These are phyloP conservation scores for Aphaenogaster rudis DNA, from an alignment of 1,140 invertebrate species.

Conservation along the genomic window DNA sequence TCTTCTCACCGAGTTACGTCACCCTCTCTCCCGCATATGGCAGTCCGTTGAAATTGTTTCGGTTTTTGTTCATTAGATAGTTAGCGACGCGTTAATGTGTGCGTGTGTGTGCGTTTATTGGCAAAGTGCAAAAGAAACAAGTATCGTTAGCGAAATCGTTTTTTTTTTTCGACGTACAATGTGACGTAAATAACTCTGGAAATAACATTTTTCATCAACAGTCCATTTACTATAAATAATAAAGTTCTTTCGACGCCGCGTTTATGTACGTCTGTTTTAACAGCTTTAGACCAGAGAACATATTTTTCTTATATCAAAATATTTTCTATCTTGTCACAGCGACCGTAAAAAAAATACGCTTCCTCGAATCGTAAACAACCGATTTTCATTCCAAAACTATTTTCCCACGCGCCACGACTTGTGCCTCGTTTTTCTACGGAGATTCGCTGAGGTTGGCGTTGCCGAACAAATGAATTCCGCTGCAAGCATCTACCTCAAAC, in stretches of 20 bases:
- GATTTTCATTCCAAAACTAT: conserved; percentile 53
- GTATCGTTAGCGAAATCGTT: neutral
- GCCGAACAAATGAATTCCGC: conserved; percentile 58
- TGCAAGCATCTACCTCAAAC: conserved; percentile 39
- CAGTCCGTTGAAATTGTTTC: conserved; percentile 8
- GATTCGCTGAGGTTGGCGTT: conserved; percentile 45
- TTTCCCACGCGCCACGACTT: conserved; percentile 36
- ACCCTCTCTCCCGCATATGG: neutral
- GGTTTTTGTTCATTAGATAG: conserved; percentile 8
- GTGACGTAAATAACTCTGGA: neutral
- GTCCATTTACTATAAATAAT: neutral
- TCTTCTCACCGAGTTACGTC: conserved; percentile 5
- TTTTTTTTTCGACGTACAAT: neutral
- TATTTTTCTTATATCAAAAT: neutral
- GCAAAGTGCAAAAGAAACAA: neutral
- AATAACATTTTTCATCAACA: conserved; percentile 2
- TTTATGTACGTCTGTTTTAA: neutral
- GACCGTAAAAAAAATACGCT: conserved; percentile 22
- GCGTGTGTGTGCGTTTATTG: neutral
- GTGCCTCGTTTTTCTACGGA: conserved; percentile 32
- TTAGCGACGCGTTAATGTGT: neutral
- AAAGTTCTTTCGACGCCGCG: neutral
- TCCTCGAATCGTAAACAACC: conserved; percentile 30
- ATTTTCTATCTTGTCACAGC: neutral
- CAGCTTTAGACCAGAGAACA: neutral